These are phyloP conservation scores for Mesorhabditis belari DNA, from an alignment of 2,888 invertebrate genomes.

Conservation along the genomic window DNA sequence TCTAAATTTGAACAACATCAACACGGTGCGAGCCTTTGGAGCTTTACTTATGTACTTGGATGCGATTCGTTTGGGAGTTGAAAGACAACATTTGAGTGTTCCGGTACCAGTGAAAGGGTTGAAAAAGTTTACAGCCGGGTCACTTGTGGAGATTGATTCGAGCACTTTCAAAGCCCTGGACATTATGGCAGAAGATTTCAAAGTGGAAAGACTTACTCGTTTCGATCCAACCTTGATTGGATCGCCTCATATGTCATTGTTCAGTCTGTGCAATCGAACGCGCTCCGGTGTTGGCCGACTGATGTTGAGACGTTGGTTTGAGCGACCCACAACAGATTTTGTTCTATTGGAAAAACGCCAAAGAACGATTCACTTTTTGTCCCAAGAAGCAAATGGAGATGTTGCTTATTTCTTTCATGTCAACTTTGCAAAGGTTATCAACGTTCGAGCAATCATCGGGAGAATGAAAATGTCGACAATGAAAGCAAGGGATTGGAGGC, in stretches of 20 bases:
- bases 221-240: background rate
- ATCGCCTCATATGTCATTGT: constrained; percentile 14
- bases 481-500: background rate
- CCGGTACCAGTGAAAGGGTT: constrained; percentile 33
- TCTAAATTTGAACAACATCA: background rate
- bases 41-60: constrained; percentile 46
- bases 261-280: constrained; percentile 65
- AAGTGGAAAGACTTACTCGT: background rate
- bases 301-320: constrained; percentile 62
- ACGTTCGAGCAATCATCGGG: background rate
- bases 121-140: constrained; percentile 11
- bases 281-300: constrained; percentile 65
- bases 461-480: background rate
- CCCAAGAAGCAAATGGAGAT: background rate
- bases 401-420: background rate
- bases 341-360: constrained; percentile 64
- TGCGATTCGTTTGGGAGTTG: constrained; percentile 39
- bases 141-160: constrained; percentile 42
- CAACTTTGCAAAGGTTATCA: background rate
- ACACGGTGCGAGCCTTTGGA: constrained; percentile 41
- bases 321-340: constrained; percentile 67
- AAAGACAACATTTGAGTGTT: constrained; percentile 28
- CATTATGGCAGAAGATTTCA: constrained; percentile 64
- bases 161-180: constrained; percentile 64
- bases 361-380: constrained; percentile 67